A percentile compares a stretch with the other conserved stretches of the same genome.
These are phyloP conservation scores for Diplodus sargus DNA, from an alignment of 2,797 vertebrate species.

Conservation along the genomic window DNA sequence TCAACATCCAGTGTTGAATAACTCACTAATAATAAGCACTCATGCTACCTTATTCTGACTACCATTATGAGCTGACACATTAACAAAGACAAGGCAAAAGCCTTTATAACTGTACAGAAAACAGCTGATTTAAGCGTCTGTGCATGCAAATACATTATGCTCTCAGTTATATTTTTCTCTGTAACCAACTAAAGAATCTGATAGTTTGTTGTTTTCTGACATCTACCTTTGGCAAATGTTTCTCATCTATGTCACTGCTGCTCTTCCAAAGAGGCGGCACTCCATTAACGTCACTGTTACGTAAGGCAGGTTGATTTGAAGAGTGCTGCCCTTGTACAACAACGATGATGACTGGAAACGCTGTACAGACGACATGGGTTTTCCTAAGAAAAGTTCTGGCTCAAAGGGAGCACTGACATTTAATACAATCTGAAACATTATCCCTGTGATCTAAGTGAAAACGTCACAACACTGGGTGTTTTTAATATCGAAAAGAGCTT, in stretches of 20 bases:
- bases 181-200: slow-evolving; percentile 44
- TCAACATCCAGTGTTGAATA: slow-evolving; percentile 85
- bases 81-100: slow-evolving; percentile 48
- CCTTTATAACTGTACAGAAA: slow-evolving; percentile 57
- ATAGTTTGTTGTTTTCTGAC: slow-evolving; percentile 58
- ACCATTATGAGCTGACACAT: slow-evolving; percentile 39
- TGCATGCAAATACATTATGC: slow-evolving; percentile 51
- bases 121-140: slow-evolving; percentile 45
- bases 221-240: slow-evolving; percentile 80
- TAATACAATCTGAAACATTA: slow-evolving; percentile 57
- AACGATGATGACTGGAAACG: slow-evolving; percentile 27
- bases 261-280: slow-evolving; percentile 57
- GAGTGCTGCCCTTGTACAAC: slow-evolving; percentile 46
- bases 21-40: slow-evolving; percentile 48
- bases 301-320: slow-evolving; percentile 60
- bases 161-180: slow-evolving; percentile 33
- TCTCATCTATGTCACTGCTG: slow-evolving; percentile 50
- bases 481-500: slow-evolving; percentile 67
- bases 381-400: slow-evolving; percentile 65
- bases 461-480: slow-evolving; percentile 59
- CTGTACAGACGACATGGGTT: slow-evolving; percentile 45
- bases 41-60: slow-evolving; percentile 46
- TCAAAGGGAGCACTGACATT: slow-evolving; percentile 74
- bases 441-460: slow-evolving; percentile 50
- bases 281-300: slow-evolving; percentile 26